These are phyloP conservation scores for Pterocles orientalis DNA, from an alignment of 2,113 vertebrate species.

Conservation along the genomic window DNA sequence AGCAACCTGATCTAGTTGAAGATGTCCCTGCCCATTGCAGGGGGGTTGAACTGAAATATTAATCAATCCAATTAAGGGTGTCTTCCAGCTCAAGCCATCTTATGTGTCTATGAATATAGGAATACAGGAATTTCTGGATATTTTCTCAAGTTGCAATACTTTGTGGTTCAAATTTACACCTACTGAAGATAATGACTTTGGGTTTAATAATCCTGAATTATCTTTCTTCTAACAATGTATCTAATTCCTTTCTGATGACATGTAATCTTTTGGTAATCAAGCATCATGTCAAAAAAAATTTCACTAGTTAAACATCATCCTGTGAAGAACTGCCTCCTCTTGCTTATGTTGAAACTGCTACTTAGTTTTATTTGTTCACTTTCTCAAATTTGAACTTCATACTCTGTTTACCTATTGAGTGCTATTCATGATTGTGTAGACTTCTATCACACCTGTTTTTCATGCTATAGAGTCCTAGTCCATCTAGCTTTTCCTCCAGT, in stretches of 20 bases:
- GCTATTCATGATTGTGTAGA: neutral
- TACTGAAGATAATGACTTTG: neutral
- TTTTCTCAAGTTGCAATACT: neutral
- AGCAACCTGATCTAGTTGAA: neutral
- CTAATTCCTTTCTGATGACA: neutral
- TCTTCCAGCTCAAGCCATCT: neutral
- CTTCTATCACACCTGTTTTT: neutral
- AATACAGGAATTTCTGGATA: neutral
- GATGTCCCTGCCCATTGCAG: neutral
- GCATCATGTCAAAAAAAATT: neutral
- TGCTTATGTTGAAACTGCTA: neutral
- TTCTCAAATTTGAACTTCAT: neutral
- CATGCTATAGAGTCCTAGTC: neutral
- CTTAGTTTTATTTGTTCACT: neutral
- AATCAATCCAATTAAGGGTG: neutral
- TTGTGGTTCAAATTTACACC: neutral
- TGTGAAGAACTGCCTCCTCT: neutral
- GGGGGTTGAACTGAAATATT: neutral
- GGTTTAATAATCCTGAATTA: neutral
- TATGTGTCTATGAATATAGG: neutral
- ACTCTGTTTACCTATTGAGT: neutral
- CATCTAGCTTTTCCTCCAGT: neutral
- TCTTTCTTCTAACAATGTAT: neutral
- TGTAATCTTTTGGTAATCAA: neutral
- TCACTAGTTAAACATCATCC: neutral